Conservation (phyloP, 2,797 vertebrate species). For the Luscinia luscinia region DNA sequence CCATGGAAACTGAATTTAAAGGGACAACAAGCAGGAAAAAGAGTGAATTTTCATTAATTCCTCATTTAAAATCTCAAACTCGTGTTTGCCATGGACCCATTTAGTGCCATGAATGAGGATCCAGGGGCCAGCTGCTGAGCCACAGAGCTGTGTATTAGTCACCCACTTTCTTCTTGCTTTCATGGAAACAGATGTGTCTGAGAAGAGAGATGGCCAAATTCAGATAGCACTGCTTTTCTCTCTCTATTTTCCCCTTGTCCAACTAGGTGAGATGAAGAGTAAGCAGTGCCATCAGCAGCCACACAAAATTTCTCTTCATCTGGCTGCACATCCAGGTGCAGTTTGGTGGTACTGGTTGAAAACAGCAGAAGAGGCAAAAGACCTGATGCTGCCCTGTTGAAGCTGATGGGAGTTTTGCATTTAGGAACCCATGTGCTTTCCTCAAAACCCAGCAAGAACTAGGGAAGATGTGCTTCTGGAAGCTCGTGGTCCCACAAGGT, state of each 20-base stretch:
- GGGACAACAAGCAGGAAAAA: constrained; percentile 26
- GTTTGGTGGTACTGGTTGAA: not conserved
- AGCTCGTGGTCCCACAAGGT: not conserved
- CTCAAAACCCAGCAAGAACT: not conserved
- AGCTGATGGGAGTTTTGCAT: not conserved
- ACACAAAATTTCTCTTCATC: not conserved
- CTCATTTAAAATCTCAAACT: constrained; percentile 38
- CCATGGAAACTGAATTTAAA: constrained; percentile 62
- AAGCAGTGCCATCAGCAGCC: not conserved
- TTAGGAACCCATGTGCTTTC: rapidly evolving
- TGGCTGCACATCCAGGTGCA: not conserved
- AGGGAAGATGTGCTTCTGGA: not conserved
- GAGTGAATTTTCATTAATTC: constrained; percentile 41
- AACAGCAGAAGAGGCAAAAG: not conserved
- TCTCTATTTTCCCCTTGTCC: not conserved
- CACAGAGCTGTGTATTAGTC: not conserved
- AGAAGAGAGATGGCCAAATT: not conserved
- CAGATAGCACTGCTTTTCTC: not conserved
- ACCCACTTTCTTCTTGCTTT: not conserved
- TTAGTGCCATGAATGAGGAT: not conserved
- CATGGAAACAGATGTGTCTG: not conserved
- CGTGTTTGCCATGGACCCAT: constrained; percentile 9
- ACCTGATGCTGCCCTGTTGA: not conserved
- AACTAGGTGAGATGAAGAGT: not conserved
- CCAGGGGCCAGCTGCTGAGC: not conserved